Evolutionary conservation across 1,140 invertebrate genomes (phyloP), one percentile per base, ranked within the genome.

Genomic region (Papilio helenus): DNA sequence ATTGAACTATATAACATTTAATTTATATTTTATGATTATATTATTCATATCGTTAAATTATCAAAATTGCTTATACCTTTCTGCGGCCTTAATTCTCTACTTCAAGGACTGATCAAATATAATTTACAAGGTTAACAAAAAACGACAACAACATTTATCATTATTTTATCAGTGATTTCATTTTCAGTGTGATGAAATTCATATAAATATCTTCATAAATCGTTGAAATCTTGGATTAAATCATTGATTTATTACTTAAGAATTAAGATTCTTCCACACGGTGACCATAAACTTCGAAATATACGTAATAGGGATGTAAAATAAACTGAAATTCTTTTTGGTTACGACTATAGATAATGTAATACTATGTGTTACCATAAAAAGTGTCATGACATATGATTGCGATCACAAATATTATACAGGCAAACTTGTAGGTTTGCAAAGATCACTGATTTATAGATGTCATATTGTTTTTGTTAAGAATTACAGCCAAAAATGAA

Each of bases 191-290:
- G 39, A 74, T 51, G 72, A 74, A 74, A 74, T 44, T 46, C 3
- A 29, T 51, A 39, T 39, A 39, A 74, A 49, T 49, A 74, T 44
- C 20, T 44, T 74, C 9, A 74, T 49, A 51, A 74, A 74, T 74
- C 72, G 9, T n/a, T 44, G 42, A 73, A 10, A 44, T 49, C 72
- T 44, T 73, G 10, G 46, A 73, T 73, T 73, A 44, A 73, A 73
- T 73, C 72, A 73, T 23, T 73, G 39, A 73, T 73, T 73, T 73
- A 73, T 44, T 73, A 44, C 42, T 44, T 42, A 44, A 18, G 39
- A 14, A 20, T 61, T 61, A 61, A 61, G 58, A 10, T 23, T 10
- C 58, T 61, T 26, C 23, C 58, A 61, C 20, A 61, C 58, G 12
- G 14, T 61, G 10, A 61, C 9, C 10, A 26, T 61, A 26, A 61